These are phyloP conservation scores for Oscheius myriophilus DNA, from an alignment of 2,888 invertebrate genomes.

Conservation along the genomic window DNA sequence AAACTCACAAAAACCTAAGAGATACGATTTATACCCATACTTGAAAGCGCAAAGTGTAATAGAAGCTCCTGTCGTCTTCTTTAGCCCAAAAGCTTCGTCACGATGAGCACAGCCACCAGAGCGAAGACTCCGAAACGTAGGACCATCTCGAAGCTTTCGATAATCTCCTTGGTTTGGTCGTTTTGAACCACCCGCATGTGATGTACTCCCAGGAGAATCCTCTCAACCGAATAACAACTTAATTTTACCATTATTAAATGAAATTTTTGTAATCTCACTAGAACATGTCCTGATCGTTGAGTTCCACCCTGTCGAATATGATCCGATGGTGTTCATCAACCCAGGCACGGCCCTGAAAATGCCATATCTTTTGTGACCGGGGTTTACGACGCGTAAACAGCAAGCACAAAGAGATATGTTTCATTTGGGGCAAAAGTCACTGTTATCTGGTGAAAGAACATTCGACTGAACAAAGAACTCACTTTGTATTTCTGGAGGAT, in stretches of 20 bases:
- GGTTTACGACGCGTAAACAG: too few species aligned
- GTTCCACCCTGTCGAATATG: slow-evolving; percentile 10
- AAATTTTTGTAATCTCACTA: background rate
- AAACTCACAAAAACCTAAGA: too few species aligned
- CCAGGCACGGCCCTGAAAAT: slow-evolving; percentile 19
- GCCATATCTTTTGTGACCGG: background rate
- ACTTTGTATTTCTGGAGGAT: slow-evolving; percentile 31
- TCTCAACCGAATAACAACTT: slow-evolving; percentile 48
- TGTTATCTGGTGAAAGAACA: background rate
- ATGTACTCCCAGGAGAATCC: slow-evolving; percentile 44
- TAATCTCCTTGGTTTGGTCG: slow-evolving; percentile 40
- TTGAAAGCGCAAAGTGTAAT: too few species aligned
- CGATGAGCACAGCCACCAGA: slow-evolving; percentile 41
- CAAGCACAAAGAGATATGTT: background rate
- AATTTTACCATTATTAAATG: slow-evolving; percentile 6
- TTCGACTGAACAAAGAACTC: slow-evolving; percentile 36
- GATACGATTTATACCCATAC: too few species aligned
- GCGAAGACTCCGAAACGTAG: slow-evolving; percentile 43
- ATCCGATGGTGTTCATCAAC: slow-evolving; percentile 21
- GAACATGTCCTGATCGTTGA: slow-evolving; percentile 20
- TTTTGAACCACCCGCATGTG: slow-evolving; percentile 43
- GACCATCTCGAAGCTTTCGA: slow-evolving; percentile 40
- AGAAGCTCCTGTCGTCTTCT: background rate
- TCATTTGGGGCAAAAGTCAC: background rate
- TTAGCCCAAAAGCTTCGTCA: slow-evolving; percentile 5